Conservation (phyloP, 2,797 vertebrate species). For the Botia almorhae region DNA sequence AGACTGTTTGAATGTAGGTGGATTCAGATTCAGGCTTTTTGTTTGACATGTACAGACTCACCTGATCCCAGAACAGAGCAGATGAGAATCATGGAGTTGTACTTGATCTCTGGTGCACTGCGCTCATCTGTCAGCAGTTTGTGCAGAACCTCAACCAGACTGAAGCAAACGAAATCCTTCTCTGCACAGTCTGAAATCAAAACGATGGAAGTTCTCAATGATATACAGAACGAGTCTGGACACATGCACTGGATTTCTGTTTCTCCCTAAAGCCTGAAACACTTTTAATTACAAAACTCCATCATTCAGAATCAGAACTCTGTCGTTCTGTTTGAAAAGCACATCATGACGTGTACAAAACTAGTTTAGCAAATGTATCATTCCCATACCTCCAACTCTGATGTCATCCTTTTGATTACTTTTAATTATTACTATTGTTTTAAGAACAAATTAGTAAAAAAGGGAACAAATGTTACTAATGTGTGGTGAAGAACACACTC, state of each 20-base stretch:
- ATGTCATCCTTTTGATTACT: neutral
- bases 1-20: neutral
- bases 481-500: neutral
- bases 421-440: neutral
- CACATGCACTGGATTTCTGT: neutral
- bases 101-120: slow-evolving; percentile 98
- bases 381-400: neutral
- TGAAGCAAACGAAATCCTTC: slow-evolving; percentile 91
- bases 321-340: no score
- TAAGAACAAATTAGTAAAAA: neutral
- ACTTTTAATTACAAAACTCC: no score
- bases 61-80: slow-evolving; percentile 95
- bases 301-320: no score
- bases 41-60: slow-evolving; percentile 57
- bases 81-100: slow-evolving; percentile 98
- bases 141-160: slow-evolving; percentile 93
- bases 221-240: neutral
- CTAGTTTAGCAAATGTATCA: neutral
- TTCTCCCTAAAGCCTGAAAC: neutral
- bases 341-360: neutral
- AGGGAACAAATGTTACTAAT: no score
- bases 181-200: slow-evolving; percentile 85
- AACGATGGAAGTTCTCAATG: neutral
- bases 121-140: slow-evolving; percentile 92
- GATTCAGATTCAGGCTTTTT: neutral